Evolutionary conservation across 2,888 invertebrate genomes (phyloP), one percentile per base, ranked within the genome.

Genomic region (Hartigia nigra): DNA sequence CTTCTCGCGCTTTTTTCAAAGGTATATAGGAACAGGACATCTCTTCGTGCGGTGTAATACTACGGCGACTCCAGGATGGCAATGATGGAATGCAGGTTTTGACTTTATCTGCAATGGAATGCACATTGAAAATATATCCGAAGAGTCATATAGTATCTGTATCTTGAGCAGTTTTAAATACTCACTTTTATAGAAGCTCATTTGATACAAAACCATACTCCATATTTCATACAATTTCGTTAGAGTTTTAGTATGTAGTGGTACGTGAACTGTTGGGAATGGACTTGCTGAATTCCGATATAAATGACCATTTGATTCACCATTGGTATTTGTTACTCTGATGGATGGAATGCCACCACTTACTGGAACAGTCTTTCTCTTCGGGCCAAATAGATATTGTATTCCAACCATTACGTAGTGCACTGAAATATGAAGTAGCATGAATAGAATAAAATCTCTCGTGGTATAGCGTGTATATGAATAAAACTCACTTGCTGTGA

Each of bases 21-120:
- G 90, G 83, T 12, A 87, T 69, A 77, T 91, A 91, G 1, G 91
- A 90, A 70, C 91, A 91, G 12, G 91, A 90, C 31, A 91, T 82
- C 39, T 90, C 87, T 78, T 91, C 91, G 12, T 84, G 83, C 3
- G 85, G 84, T 0, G 79, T 75, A 4, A 83, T 78, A 78, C 81
- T 86, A 23, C 79, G 81, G 31, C 81, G 85, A 37, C 81, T 84
- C 87, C 87, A 86, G 1, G 84, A 85, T 69, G 79, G 77, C 14
- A 82, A 75, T 23, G 86, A 85, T 31, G 82, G 83, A 14, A 87
- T 77, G 31, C 86, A 70, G 1, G 79, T 72, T 31, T 70, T 35
- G 4, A 84, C 79, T 82, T 86, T 88, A 14, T 82, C 90, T 90
- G 74, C 31, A 85, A 83, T 1, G 4, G 23, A 55, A 55, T 55